Evolutionary conservation across 2,797 vertebrate genomes (phyloP).

Genomic region (Xenops minutus): DNA sequence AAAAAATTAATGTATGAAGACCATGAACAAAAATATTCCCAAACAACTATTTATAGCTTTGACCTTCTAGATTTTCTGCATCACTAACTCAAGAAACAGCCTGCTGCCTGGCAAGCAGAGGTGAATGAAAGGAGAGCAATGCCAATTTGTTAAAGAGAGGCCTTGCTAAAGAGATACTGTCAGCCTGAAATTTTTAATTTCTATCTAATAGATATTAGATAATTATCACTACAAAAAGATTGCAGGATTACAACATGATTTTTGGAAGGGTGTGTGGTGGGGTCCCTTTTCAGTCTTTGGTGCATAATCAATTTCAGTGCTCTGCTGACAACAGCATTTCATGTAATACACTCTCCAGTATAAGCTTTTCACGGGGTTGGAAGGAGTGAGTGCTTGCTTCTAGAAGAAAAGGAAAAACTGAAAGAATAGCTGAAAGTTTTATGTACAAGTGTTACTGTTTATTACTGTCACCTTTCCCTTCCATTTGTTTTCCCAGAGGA

Average conservation of each 20-base stretch:
- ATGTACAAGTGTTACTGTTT: accelerated
- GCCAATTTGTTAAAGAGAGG: neutral
- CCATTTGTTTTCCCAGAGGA: neutral
- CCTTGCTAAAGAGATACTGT: neutral
- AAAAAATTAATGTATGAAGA: conserved; percentile 36
- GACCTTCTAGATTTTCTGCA: conserved; percentile 65
- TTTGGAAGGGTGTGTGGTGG: neutral
- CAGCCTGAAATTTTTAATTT: neutral
- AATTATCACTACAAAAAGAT: neutral
- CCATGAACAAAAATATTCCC: conserved; percentile 34
- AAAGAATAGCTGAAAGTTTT: neutral
- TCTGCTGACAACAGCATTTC: conserved; percentile 15
- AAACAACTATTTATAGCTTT: conserved; percentile 60
- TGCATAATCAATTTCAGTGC: conserved; percentile 8
- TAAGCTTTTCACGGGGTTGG: neutral
- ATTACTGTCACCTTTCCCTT: neutral
- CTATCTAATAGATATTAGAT: neutral
- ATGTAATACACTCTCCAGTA: neutral
- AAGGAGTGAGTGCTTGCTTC: neutral
- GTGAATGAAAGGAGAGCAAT: conserved; percentile 38
- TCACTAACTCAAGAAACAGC: conserved; percentile 47
- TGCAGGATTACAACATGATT: neutral
- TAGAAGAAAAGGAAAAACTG: neutral
- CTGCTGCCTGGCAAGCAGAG: conserved; percentile 50
- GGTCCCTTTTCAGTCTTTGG: neutral